A percentile compares a stretch with the other conserved stretches of the same genome.
Conservation (phyloP, 1,140 invertebrate genomes). For the Bombus difficillimus region DNA sequence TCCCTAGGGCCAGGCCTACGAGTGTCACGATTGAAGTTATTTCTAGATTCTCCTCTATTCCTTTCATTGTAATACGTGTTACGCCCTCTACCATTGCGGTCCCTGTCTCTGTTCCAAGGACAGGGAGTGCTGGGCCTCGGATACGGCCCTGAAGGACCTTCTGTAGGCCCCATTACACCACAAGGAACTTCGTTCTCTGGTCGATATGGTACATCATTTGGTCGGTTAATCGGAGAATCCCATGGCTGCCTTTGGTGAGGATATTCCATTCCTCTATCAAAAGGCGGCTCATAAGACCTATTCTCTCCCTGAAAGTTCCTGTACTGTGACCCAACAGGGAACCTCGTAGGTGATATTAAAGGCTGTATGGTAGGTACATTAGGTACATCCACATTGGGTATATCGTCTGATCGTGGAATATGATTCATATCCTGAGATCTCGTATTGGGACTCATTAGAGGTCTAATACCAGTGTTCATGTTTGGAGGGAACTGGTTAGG, state of each 20-base stretch:
- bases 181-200: slow-evolving; percentile 44
- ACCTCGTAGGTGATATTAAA: slow-evolving; percentile 48
- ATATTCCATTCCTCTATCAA: slow-evolving; percentile 64
- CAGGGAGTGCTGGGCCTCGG: slow-evolving; percentile 56
- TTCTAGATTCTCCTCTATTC: slow-evolving; percentile 47
- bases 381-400: slow-evolving; percentile 18
- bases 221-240: slow-evolving; percentile 28
- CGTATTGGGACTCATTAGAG: slow-evolving; percentile 44
- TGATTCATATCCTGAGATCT: slow-evolving; percentile 59
- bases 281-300: slow-evolving; percentile 48
- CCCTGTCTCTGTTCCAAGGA: slow-evolving; percentile 56
- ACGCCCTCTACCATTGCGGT: slow-evolving; percentile 40
- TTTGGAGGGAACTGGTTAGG: slow-evolving; percentile 28
- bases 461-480: slow-evolving; percentile 40
- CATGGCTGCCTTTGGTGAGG: slow-evolving; percentile 55
- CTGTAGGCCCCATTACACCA: slow-evolving; percentile 3
- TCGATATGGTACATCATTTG: slow-evolving; percentile 40
- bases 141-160: slow-evolving; percentile 29
- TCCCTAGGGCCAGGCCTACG: slow-evolving; percentile 57
- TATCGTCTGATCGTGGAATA: slow-evolving; percentile 43
- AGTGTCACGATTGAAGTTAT: slow-evolving; percentile 51
- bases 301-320: slow-evolving; percentile 58
- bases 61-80: slow-evolving; percentile 57
- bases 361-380: slow-evolving; percentile 29
- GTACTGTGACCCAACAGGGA: slow-evolving; percentile 51